Percentiles rank a stretch among this genome's conserved stretches.
Conservation (phyloP, 37 sponge, comb jelly and placozoan genomes). For the Diacarnus erythraeanus region DNA sequence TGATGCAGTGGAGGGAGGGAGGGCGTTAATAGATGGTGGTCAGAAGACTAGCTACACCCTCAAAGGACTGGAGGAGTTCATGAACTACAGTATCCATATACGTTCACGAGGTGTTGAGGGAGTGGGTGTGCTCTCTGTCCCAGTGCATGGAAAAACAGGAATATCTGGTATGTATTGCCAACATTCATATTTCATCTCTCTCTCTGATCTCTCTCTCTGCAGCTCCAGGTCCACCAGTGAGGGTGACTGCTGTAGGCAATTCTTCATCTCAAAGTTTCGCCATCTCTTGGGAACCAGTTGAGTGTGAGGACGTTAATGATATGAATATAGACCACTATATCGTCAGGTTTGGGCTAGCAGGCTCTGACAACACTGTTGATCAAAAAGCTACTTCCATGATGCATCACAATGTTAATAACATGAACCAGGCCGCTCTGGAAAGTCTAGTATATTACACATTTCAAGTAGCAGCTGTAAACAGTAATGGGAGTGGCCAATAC, state of each 20-base stretch:
- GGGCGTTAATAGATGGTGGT: not conserved
- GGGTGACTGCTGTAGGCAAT: not conserved
- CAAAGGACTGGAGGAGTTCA: conserved; percentile 1
- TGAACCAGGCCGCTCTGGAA: no score
- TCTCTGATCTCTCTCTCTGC: not conserved
- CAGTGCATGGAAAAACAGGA: not conserved
- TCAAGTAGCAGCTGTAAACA: conserved; percentile 32
- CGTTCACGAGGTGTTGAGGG: conserved; percentile 10
- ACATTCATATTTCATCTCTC: not conserved
- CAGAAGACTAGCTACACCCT: not conserved
- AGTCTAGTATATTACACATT: conserved; percentile 14
- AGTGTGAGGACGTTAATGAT: conserved; percentile 12
- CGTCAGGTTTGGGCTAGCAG: not conserved
- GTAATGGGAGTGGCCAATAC: conserved; percentile 5
- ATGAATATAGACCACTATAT: not conserved
- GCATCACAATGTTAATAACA: not conserved
- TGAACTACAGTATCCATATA: conserved; percentile 10
- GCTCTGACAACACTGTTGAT: not conserved
- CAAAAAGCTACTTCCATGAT: not conserved
- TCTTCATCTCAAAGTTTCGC: not conserved
- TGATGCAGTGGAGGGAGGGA: conserved; percentile 7
- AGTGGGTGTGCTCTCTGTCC: not conserved
- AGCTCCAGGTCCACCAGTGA: conserved; percentile 25
- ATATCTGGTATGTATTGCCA: conserved; percentile 14
- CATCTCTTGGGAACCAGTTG: conserved; percentile 21